Conservation (phyloP, 2,888 invertebrate species). For the Ochropacha duplaris region DNA sequence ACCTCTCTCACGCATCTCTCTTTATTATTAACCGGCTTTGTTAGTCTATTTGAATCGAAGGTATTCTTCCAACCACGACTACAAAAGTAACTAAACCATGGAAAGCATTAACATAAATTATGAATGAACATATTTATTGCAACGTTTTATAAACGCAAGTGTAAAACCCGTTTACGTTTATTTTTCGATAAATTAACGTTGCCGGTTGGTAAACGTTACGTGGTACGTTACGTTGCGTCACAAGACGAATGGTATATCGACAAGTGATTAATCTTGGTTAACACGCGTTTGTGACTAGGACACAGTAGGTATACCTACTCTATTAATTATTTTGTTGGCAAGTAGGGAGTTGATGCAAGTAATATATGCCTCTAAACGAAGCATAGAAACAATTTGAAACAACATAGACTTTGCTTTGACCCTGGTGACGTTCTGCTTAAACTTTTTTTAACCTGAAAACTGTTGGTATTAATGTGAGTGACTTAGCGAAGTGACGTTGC, state of each 20-base stretch:
- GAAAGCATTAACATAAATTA: too few relatives aligned
- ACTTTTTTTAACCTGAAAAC: too few relatives aligned
- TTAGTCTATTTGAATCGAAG: too few relatives aligned
- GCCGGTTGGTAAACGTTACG: constrained; percentile 10
- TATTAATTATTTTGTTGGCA: constrained; percentile 29
- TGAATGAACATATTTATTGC: constrained; percentile 18
- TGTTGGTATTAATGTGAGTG: too few relatives aligned
- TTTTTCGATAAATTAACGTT: constrained; percentile 23
- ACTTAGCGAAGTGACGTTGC: too few relatives aligned
- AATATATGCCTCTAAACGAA: background rate
- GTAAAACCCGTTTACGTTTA: constrained; percentile 13
- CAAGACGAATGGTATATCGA: constrained; percentile 35
- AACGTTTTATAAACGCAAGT: constrained; percentile 15
- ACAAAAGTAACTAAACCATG: too few relatives aligned
- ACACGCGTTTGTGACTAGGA: constrained; percentile 17
- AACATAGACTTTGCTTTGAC: too few relatives aligned
- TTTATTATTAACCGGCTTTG: too few relatives aligned
- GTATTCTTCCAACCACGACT: too few relatives aligned
- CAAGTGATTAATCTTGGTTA: constrained; percentile 38
- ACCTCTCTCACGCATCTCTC: too few relatives aligned
- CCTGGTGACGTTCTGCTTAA: too few relatives aligned
- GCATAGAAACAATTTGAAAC: background rate
- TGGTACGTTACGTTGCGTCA: constrained; percentile 23
- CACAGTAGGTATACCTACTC: constrained; percentile 19
- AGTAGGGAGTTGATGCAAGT: background rate